Conservation (phyloP, 2,888 invertebrate genomes). For the Blastobasis adustella region DNA sequence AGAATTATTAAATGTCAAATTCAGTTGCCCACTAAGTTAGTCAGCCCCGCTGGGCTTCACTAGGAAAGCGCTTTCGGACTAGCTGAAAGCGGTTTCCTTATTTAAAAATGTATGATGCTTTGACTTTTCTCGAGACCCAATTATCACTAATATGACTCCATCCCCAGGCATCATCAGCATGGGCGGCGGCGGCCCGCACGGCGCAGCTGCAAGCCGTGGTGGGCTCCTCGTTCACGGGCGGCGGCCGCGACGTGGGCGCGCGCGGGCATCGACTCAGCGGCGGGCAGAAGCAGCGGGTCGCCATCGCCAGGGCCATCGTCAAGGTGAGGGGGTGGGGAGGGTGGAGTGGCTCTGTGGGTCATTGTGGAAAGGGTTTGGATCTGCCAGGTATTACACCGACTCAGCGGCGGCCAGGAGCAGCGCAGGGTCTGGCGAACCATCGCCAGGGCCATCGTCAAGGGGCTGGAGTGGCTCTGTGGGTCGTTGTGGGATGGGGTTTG, state of each 20-base stretch:
- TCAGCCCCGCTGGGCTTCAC: too few relatives aligned
- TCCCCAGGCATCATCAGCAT: conserved; percentile 41
- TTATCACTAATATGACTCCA: neutral
- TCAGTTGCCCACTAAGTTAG: too few relatives aligned
- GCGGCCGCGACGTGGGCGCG: conserved; percentile 91
- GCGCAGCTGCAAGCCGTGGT: conserved; percentile 92
- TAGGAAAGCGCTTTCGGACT: too few relatives aligned
- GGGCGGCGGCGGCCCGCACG: conserved; percentile 80
- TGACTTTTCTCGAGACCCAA: too few relatives aligned
- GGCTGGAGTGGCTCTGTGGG: too few relatives aligned
- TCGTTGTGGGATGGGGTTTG: too few relatives aligned
- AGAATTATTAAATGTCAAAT: too few relatives aligned
- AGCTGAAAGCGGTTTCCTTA: too few relatives aligned
- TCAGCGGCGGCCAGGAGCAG: conserved; percentile 87
- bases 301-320: conserved; percentile 93
- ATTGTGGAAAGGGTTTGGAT: too few relatives aligned
- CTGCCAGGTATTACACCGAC: conserved; percentile 45
- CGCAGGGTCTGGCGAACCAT: conserved; percentile 96
- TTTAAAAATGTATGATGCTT: too few relatives aligned
- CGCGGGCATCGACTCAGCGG: conserved; percentile 92
- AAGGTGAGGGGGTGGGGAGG: conserved; percentile 73
- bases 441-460: conserved; percentile 90
- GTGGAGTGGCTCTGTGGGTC: too few relatives aligned
- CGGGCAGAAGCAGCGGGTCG: conserved; percentile 94
- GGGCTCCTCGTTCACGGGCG: conserved; percentile 74